Conservation (phyloP, 2,888 invertebrate genomes). For the Fragum fragum region DNA sequence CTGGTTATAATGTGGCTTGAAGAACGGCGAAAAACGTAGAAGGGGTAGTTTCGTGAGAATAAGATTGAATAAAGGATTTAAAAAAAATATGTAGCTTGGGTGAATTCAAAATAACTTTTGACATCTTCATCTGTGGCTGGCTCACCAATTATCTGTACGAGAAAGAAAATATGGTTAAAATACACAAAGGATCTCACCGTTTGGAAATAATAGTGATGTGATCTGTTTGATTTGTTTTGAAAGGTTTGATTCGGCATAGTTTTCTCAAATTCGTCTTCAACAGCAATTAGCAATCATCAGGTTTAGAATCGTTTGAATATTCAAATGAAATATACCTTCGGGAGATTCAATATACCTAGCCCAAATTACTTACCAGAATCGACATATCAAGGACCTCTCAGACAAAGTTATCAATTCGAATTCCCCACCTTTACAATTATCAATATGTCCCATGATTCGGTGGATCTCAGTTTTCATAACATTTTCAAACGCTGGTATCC, state of each 20-base stretch:
- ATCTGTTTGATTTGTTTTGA: no score
- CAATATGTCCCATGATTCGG: neutral
- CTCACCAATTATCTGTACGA: neutral
- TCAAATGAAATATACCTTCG: no score
- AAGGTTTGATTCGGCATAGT: no score
- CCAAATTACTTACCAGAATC: neutral
- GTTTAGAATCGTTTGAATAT: no score
- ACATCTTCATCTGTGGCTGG: neutral
- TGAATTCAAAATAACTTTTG: neutral
- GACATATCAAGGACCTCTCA: constrained; percentile 8
- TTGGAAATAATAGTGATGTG: no score
- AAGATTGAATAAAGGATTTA: neutral
- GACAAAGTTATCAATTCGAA: neutral
- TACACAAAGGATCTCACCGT: no score
- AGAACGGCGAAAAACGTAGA: neutral
- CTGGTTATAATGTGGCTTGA: neutral
- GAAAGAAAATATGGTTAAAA: no score
- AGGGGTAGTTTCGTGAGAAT: neutral
- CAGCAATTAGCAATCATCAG: no score
- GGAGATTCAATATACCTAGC: no score
- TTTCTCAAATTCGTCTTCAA: no score
- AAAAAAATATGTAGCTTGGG: neutral
- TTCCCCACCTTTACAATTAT: neutral
- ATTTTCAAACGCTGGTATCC: constrained; percentile 8
- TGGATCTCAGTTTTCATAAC: neutral